Evolutionary conservation across 2,888 invertebrate genomes (phyloP).

Genomic region (Monochamus alternatus): DNA sequence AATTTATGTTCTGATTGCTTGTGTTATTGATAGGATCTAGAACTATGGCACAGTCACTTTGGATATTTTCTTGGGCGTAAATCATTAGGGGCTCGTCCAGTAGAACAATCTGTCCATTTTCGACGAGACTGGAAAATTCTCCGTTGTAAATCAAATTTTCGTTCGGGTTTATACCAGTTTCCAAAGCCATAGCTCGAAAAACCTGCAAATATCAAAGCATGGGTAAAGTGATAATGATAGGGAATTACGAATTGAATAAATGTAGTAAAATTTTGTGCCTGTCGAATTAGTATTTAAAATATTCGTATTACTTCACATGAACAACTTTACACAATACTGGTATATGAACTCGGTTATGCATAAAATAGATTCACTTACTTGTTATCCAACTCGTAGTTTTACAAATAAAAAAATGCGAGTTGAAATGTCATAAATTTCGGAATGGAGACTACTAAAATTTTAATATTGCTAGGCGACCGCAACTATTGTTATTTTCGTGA

Average conservation of each 20-base stretch:
- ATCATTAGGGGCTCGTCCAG: conserved; percentile 39
- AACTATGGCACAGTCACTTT: conserved; percentile 40
- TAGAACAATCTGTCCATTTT: conserved; percentile 41
- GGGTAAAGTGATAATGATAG: conserved; percentile 36
- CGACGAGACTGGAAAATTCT: conserved; percentile 39
- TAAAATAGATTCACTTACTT: conserved; percentile 19
- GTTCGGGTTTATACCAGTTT: conserved; percentile 37
- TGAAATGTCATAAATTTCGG: conserved; percentile 30
- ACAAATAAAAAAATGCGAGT: conserved; percentile 19
- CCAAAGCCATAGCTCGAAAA: conserved; percentile 38
- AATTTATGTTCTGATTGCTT: conserved; percentile 29
- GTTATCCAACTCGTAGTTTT: not conserved
- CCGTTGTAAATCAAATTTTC: conserved; percentile 35
- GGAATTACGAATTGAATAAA: conserved; percentile 9
- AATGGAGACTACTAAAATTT: conserved; percentile 22
- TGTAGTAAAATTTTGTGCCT: not conserved
- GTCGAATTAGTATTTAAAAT: not conserved
- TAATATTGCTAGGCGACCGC: conserved; percentile 23
- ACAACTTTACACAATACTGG: not conserved
- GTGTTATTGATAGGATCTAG: conserved; percentile 32
- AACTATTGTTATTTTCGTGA: conserved; percentile 3
- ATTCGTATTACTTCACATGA: not conserved
- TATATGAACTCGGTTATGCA: not conserved
- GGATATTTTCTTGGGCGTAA: conserved; percentile 31
- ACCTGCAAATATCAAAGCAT: conserved; percentile 45